Evolutionary conservation across 92 coral and sea anemone species (phyloP).

Genomic region (Heteractis magnifica): DNA sequence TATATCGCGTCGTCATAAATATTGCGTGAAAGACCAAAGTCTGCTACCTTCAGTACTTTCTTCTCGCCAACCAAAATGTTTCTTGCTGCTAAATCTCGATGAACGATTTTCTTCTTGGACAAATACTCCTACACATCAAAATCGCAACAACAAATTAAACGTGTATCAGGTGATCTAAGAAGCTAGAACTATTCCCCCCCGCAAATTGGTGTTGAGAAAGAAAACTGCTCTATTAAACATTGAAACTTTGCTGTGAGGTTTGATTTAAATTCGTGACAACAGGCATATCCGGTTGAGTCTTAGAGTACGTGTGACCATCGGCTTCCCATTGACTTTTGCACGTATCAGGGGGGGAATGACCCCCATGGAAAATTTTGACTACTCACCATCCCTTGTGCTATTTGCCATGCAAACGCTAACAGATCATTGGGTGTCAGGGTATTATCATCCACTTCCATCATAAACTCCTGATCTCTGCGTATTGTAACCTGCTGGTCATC

Average conservation of each 20-base stretch:
- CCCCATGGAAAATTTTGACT: too few relatives aligned
- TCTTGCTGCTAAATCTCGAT: constrained; percentile 44
- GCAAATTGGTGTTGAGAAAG: too few relatives aligned
- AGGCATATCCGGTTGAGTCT: too few relatives aligned
- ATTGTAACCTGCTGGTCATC: constrained; percentile 22
- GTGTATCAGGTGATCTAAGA: neutral
- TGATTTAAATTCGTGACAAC: too few relatives aligned
- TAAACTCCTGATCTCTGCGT: neutral
- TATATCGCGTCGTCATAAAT: constrained; percentile 32
- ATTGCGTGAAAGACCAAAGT: constrained; percentile 35
- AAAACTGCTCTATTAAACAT: too few relatives aligned
- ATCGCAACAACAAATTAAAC: neutral
- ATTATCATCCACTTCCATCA: constrained; percentile 2
- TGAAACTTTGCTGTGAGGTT: too few relatives aligned
- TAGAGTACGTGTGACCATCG: too few relatives aligned
- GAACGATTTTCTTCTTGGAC: constrained; percentile 29
- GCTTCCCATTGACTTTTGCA: too few relatives aligned
- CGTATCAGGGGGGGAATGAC: too few relatives aligned
- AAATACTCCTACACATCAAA: constrained; percentile 23
- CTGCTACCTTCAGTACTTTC: constrained; percentile 36
- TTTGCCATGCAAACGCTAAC: constrained; percentile 46
- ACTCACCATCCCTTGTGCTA: constrained; percentile 45
- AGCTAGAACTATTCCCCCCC: too few relatives aligned
- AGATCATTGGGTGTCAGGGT: constrained; percentile 22
- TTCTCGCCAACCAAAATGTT: constrained; percentile 36